Evolutionary conservation across 2,797 vertebrate species (phyloP).

Genomic region (Malacoraja senta): DNA sequence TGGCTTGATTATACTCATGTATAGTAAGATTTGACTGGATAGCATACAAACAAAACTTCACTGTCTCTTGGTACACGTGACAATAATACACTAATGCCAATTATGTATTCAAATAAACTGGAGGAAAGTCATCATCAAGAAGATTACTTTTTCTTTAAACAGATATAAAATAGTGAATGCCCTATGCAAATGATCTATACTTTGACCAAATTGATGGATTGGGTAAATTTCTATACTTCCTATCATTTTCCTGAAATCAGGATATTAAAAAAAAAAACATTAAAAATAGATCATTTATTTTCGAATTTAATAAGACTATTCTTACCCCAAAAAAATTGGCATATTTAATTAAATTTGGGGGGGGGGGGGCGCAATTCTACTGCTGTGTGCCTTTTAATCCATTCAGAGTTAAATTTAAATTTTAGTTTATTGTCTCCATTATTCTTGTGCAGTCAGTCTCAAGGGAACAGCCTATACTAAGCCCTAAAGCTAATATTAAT

Average conservation of each 20-base stretch:
- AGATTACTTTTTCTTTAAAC: neutral
- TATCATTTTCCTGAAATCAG: neutral
- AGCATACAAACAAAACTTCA: too few species aligned
- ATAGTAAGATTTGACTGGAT: too few species aligned
- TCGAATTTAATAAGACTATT: neutral
- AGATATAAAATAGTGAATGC: neutral
- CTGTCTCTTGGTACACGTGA: too few species aligned
- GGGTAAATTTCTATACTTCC: neutral
- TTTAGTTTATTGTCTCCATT: neutral
- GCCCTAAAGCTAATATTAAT: neutral
- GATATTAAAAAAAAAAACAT: neutral
- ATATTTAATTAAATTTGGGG: neutral
- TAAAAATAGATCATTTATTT: neutral
- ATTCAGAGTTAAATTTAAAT: neutral
- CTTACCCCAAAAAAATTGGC: neutral
- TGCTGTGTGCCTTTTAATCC: neutral
- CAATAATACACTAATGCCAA: too few species aligned
- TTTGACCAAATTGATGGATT: neutral
- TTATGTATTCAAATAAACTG: neutral
- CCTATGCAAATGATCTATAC: neutral
- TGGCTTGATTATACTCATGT: too few species aligned
- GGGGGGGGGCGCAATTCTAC: neutral
- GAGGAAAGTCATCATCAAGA: neutral
- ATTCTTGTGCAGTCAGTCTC: neutral
- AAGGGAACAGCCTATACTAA: neutral